These are phyloP conservation scores for Pyrocephalus nanus DNA, from an alignment of 2,797 vertebrate species.

Conservation along the genomic window DNA sequence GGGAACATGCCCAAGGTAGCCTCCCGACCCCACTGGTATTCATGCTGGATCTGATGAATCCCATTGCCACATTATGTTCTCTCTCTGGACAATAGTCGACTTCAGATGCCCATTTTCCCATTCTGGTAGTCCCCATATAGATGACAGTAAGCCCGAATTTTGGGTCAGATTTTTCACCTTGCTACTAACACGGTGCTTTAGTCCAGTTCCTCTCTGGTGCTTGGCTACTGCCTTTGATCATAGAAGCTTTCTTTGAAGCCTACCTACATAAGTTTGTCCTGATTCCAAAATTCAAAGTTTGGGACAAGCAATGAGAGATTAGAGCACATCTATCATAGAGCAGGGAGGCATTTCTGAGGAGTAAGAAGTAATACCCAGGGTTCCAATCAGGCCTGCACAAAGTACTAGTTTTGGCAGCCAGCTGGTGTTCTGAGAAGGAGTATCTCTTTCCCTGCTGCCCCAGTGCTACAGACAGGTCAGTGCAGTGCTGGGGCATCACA, in stretches of 20 bases:
- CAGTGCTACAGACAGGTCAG: too few species aligned
- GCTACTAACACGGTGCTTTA: background rate
- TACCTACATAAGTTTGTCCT: background rate
- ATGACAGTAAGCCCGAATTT: background rate
- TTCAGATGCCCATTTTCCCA: background rate
- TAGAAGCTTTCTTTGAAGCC: background rate
- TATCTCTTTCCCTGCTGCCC: background rate
- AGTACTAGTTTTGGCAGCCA: background rate
- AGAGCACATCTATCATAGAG: background rate
- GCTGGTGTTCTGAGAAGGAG: background rate
- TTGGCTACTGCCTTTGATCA: background rate
- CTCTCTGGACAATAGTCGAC: background rate
- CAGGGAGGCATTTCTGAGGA: background rate
- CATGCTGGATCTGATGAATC: background rate
- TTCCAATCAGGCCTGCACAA: background rate
- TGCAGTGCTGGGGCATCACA: accelerated
- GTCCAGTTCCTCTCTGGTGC: background rate
- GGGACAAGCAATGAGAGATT: background rate
- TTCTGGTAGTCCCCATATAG: background rate
- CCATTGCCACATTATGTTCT: background rate
- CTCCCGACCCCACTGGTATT: background rate
- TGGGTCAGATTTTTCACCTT: background rate
- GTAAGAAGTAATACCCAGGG: background rate
- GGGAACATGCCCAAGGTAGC: background rate
- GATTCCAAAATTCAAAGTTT: background rate